These are phyloP conservation scores for Melipona quadrifasciata DNA, from an alignment of 1,140 invertebrate species.

Conservation along the genomic window DNA sequence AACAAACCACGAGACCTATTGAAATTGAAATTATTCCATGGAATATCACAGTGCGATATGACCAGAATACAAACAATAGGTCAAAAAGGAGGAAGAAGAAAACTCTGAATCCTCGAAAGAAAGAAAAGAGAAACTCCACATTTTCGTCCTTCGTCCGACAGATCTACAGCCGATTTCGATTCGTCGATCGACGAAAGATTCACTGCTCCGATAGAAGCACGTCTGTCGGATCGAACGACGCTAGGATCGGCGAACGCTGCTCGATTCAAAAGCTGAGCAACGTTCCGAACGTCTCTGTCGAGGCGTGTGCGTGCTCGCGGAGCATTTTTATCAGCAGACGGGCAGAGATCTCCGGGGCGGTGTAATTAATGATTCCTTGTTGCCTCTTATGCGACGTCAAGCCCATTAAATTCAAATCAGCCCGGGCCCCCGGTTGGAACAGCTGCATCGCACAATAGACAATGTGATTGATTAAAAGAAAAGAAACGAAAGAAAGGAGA, in stretches of 20 bases:
- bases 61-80: no score
- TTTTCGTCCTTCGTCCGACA: neutral
- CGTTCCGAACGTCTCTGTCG: no score
- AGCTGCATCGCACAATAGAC: conserved; percentile 47
- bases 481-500: no score
- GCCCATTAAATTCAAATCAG: conserved; percentile 50
- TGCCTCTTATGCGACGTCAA: conserved; percentile 3
- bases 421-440: conserved; percentile 18
- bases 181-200: neutral
- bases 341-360: conserved; percentile 6
- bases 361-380: conserved; percentile 39
- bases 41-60: no score
- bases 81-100: neutral
- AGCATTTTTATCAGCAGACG: neutral
- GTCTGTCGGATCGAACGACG: neutral
- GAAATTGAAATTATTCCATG: no score
- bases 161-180: neutral
- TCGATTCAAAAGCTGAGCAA: conserved; percentile 2
- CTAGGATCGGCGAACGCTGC: neutral
- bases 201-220: neutral
- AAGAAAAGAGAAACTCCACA: neutral
- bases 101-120: neutral
- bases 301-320: no score
- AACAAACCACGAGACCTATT: no score
- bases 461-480: conserved; percentile 42